A percentile compares a stretch with the other conserved stretches of the same genome.
Evolutionary conservation across 2,113 vertebrate species (phyloP).

Genomic region (Fulmarus glacialis): DNA sequence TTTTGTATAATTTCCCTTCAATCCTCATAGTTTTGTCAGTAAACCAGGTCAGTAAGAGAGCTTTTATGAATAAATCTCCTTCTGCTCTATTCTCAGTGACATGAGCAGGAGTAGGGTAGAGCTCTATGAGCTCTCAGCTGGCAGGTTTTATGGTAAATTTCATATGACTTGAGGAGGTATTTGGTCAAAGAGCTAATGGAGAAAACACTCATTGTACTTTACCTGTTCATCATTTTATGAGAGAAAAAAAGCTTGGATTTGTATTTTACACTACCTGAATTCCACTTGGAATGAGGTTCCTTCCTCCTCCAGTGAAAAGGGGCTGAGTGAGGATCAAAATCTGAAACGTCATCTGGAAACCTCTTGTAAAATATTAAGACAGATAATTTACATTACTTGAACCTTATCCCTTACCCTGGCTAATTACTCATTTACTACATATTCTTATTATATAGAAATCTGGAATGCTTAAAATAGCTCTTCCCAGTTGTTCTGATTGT

Average conservation of each 20-base stretch:
- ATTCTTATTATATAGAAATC: background rate
- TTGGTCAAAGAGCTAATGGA: background rate
- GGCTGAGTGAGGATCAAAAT: background rate
- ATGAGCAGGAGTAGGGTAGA: background rate
- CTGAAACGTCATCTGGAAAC: background rate
- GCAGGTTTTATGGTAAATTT: background rate
- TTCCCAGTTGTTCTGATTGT: background rate
- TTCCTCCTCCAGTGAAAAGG: background rate
- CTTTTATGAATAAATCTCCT: background rate
- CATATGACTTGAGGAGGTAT: background rate
- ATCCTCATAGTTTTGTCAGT: background rate
- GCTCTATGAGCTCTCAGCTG: background rate
- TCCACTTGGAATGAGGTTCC: background rate
- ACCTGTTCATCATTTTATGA: background rate
- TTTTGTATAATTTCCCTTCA: background rate
- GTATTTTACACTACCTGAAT: background rate
- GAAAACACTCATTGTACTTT: background rate
- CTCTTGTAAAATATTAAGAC: background rate
- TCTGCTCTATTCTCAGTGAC: background rate
- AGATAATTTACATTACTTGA: background rate
- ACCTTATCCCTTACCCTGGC: background rate
- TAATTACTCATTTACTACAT: background rate
- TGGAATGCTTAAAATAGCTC: background rate
- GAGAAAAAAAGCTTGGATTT: background rate
- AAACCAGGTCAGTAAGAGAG: background rate